A percentile compares a stretch with the other conserved stretches of the same genome.
phyloP scores from a whole-genome alignment of 2,113 vertebrate genomes.

The Myotis brandtii region DNA sequence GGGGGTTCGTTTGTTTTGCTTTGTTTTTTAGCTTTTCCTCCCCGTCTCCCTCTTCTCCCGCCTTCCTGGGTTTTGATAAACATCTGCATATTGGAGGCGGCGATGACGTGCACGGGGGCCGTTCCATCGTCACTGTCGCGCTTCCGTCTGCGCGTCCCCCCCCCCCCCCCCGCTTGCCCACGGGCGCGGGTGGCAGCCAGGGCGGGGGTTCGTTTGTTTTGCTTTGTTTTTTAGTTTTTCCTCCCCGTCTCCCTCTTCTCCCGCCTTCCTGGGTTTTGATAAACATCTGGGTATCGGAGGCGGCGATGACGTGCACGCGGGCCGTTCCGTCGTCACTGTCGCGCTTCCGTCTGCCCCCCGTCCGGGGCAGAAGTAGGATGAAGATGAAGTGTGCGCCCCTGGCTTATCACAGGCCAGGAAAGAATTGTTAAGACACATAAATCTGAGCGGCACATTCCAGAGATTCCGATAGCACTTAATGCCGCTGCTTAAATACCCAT shows the following conservation, averaged over 20 bases:
- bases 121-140: no score
- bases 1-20: slow-evolving; percentile 76
- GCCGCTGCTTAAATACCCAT: slow-evolving; percentile 91
- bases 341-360: slow-evolving; percentile 78
- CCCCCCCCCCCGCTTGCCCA: no score
- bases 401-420: slow-evolving; percentile 85
- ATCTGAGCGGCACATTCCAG: slow-evolving; percentile 89
- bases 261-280: slow-evolving; percentile 43
- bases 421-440: slow-evolving; percentile 87
- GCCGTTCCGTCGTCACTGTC: slow-evolving; percentile 83
- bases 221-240: background rate
- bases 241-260: background rate
- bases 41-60: background rate
- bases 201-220: slow-evolving; percentile 79
- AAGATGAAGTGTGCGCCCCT: slow-evolving; percentile 82
- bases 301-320: slow-evolving; percentile 79
- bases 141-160: no score
- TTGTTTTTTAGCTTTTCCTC: background rate
- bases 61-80: slow-evolving; percentile 64
- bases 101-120: no score
- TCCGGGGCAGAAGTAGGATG: slow-evolving; percentile 83
- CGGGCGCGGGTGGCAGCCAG: slow-evolving; percentile 84
- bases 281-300: slow-evolving; percentile 79
- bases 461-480: slow-evolving; percentile 89
- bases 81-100: slow-evolving; percentile 78